Conservation (phyloP, 1,140 invertebrate genomes). For the Monomorium pharaonis region DNA sequence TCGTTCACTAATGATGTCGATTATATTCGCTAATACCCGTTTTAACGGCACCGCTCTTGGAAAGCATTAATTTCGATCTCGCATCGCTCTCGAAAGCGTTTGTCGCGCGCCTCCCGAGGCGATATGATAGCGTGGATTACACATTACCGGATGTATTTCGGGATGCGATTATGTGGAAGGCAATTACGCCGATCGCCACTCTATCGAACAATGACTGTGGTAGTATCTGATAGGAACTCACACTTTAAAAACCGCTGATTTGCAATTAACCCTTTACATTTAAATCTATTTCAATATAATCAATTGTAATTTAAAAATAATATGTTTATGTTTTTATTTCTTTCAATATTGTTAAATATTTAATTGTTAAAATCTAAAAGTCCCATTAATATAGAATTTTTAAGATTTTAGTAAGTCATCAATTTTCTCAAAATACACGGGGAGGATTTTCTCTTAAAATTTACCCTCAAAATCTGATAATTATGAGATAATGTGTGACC, state of each 20-base stretch:
- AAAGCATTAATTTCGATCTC: slow-evolving; percentile 32
- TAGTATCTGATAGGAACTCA: slow-evolving; percentile 21
- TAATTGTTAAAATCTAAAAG: neutral
- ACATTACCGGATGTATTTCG: slow-evolving; percentile 35
- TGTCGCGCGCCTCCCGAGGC: slow-evolving; percentile 29
- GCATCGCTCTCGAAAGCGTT: slow-evolving; percentile 33
- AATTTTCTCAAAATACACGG: neutral
- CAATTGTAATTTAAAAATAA: neutral
- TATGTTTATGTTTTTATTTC: neutral
- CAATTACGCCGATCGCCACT: slow-evolving; percentile 30
- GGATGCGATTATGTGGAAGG: slow-evolving; percentile 28
- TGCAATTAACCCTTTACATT: slow-evolving; percentile 11
- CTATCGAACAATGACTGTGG: neutral
- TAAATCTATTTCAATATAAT: neutral
- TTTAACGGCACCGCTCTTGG: slow-evolving; percentile 5
- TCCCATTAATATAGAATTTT: too few relatives aligned
- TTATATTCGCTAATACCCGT: slow-evolving; percentile 33
- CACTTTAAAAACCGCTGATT: neutral
- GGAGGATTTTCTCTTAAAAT: too few relatives aligned
- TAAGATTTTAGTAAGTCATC: too few relatives aligned
- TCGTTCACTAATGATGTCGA: slow-evolving; percentile 17
- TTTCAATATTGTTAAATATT: neutral
- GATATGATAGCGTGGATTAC: slow-evolving; percentile 36
- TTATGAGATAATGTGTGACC: too few relatives aligned
- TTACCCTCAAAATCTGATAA: too few relatives aligned